Base-by-base conservation (phyloP, 2,113 vertebrate genomes). In the Microcebus griseorufus region DNA sequence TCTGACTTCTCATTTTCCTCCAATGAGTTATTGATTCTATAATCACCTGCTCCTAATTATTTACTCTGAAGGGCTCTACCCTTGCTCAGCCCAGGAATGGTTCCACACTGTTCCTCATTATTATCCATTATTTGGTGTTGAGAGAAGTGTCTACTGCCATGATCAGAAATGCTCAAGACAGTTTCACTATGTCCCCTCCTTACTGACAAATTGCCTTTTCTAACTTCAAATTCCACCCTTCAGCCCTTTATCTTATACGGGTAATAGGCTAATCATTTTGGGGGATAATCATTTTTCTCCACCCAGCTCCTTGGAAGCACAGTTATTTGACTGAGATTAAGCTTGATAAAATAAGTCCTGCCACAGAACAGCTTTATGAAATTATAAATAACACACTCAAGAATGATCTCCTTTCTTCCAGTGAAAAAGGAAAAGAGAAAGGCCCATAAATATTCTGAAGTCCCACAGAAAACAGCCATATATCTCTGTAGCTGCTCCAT, bases 361-460 rank as follows among this genome's bases (percentile, higher is more conserved):
- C 99, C 99, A 99, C 94, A 95, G 91, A 98, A 99, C 98, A 98
- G 99, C 98, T 99, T 99, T 99, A 99, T 99, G 99, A 99, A 99
- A 99, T 99, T 99, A 99, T 99, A 99, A 99, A 99, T 98, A 99
- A 99, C 76, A 23, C 53, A 94, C 88, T 93, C 96, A 97, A 97
- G 96, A 99, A 99, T 99, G 99, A 98, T 99, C 97, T 98, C 99
- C 98, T 98, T 98, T 98, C 98, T 98, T 97, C 97, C 95, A 98
- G 97, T 97, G 89, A 98, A 97, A 97, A 98, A 92, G 96, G 92
- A 98, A 98, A 98, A 98, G 96, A 98, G 96, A 98, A 98, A 97
- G 94, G 97, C 34, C 69, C 96, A 98, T 99, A 99, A 99, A 98
- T 99, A 97, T 97, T 78, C 67, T 62, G 79, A 96, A 97, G 73